Evolutionary conservation across 1,140 invertebrate genomes (phyloP), one percentile per base, ranked within the genome.

Genomic region (Ctenoplectra terminalis): DNA sequence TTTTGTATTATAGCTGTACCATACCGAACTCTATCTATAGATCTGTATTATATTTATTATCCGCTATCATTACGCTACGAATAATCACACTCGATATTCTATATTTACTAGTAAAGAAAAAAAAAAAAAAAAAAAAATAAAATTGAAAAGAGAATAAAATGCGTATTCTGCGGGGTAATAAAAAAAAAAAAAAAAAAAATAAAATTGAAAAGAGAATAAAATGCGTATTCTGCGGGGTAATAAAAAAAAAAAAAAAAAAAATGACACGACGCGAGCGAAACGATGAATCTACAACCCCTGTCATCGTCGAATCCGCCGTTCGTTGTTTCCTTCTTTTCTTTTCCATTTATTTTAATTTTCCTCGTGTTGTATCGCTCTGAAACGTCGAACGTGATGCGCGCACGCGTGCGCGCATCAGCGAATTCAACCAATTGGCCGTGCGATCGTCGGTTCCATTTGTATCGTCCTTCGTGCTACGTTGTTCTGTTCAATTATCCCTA

Each of bases 1-100:
- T 90, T 93, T 92, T 94, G 93, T 94, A 94, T 91, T 84, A 94
- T 94, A 94, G 89, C 88, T 94, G 93, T 94, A 94, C 84, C 89
- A 93, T 94, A 94, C 87, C 88, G 90, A 93, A 92, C 90, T 87
- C 90, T 92, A 93, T 92, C 90, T 90, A 94, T 93, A 94, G 90
- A 93, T 92, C 89, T 94, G 92, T 94, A 94, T 93, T 93, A 94
- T 94, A 94, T 94, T 93, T 94, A 93, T 94, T 93, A 93, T 92
- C 91, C 91, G 85, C 87, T 86, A 92, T 91, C 90, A 92, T 90
- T 90, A 92, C 83, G 89, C 90, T 91, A 92, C 87, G 90, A 91
- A 92, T 93, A 92, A 93, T 91, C 90, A 80, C 87, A 91, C 88
- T 92, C 91, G 91, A 93, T 92, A 93, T 93, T 93, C 89, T 91